These are phyloP conservation scores for Temnopleurus reevesii DNA, from an alignment of 53 echinoderm and acorn worm genomes.

Conservation along the genomic window DNA sequence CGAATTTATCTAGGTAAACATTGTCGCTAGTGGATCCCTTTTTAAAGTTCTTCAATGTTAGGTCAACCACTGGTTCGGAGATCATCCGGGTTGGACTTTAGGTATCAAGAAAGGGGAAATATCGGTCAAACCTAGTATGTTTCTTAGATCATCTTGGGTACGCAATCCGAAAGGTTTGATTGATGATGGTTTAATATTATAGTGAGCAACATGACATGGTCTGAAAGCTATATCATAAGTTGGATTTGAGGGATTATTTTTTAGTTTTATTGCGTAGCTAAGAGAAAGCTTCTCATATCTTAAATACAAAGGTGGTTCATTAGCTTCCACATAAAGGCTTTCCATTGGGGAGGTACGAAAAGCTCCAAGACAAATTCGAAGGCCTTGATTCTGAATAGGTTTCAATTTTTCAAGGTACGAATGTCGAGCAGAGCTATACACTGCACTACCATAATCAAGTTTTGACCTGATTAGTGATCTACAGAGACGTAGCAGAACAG, in stretches of 20 bases:
- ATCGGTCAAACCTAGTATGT: not conserved
- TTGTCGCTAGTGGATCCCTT: slow-evolving; percentile 16
- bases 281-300: slow-evolving; percentile 60
- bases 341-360: slow-evolving; percentile 50
- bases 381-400: slow-evolving; percentile 50
- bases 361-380: slow-evolving; percentile 33
- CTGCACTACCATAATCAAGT: slow-evolving; percentile 60
- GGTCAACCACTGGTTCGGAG: not conserved
- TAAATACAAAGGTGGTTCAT: slow-evolving; percentile 53
- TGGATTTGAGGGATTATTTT: slow-evolving; percentile 10
- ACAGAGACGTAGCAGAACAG: slow-evolving; percentile 11
- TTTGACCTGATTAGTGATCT: slow-evolving; percentile 48
- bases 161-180: slow-evolving; percentile 14
- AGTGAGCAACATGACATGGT: not conserved
- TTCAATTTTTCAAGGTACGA: slow-evolving; percentile 46
- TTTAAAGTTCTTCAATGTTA: not conserved
- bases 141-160: not conserved
- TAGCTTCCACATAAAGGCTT: slow-evolving; percentile 60
- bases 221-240: slow-evolving; percentile 8
- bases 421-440: slow-evolving; percentile 43
- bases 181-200: not conserved
- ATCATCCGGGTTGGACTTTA: slow-evolving; percentile 8
- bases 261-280: not conserved
- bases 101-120: slow-evolving; percentile 7
- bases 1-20: not conserved